Percentiles rank a stretch among this genome's conserved stretches.
Conservation (phyloP, 2,113 vertebrate genomes). For the Malurus elegans region DNA sequence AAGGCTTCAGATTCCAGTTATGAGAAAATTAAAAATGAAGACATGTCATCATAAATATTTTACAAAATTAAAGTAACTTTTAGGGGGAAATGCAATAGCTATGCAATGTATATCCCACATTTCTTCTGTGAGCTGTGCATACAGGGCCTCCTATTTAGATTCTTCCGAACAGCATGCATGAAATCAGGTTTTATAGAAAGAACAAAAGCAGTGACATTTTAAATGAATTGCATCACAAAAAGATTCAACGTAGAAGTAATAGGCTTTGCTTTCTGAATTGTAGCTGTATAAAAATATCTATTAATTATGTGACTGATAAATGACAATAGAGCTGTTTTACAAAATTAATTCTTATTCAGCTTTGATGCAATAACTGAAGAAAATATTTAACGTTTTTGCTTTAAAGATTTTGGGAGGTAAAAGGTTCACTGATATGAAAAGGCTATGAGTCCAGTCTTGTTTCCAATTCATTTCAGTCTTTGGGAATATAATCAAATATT, state of each 20-base stretch:
- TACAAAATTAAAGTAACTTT: neutral
- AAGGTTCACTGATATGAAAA: neutral
- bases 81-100: neutral
- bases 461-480: neutral
- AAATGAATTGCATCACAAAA: neutral
- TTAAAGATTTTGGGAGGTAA: neutral
- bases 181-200: neutral
- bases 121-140: neutral
- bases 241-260: neutral
- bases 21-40: neutral
- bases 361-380: neutral
- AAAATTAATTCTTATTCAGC: constrained; percentile 8
- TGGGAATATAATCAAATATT: neutral
- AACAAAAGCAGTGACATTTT: neutral
- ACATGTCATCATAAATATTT: neutral
- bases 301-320: neutral
- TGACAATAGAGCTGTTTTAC: neutral
- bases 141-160: neutral
- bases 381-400: neutral
- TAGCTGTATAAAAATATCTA: neutral
- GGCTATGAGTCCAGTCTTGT: neutral
- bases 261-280: neutral
- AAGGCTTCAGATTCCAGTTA: neutral
- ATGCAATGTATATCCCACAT: neutral
- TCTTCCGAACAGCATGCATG: neutral